These are phyloP conservation scores for Helostoma temminkii DNA, from an alignment of 2,797 vertebrate genomes.

Conservation along the genomic window DNA sequence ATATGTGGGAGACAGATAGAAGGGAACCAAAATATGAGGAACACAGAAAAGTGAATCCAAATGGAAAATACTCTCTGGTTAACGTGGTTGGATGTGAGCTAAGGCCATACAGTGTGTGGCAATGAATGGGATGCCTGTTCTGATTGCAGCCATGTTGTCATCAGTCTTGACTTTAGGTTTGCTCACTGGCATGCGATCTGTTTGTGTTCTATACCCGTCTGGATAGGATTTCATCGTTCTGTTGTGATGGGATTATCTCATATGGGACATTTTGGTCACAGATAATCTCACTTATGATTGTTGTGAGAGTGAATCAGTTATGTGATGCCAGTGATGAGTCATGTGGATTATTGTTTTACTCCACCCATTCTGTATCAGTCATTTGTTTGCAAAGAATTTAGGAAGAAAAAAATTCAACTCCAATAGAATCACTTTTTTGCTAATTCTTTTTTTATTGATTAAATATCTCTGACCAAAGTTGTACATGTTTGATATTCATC, in stretches of 20 bases:
- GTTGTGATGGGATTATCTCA: slow-evolving; percentile 63
- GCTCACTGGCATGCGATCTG: slow-evolving; percentile 21
- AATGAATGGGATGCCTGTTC: not conserved
- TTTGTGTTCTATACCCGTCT: slow-evolving; percentile 34
- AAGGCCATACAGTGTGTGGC: not conserved
- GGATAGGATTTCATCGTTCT: slow-evolving; percentile 51
- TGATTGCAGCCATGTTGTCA: not conserved
- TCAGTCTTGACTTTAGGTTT: slow-evolving; percentile 16
- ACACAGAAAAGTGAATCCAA: too few species aligned
- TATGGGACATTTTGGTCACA: slow-evolving; percentile 54
- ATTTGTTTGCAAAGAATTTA: slow-evolving; percentile 27
- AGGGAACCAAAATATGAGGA: too few species aligned
- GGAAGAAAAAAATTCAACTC: not conserved
- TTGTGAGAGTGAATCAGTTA: slow-evolving; percentile 46
- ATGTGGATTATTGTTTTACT: slow-evolving; percentile 58
- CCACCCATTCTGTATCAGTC: slow-evolving; percentile 25
- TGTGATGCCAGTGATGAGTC: slow-evolving; percentile 53
- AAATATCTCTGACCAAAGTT: not conserved
- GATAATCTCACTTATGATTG: slow-evolving; percentile 58
- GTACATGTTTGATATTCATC: not conserved
- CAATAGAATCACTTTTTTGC: not conserved
- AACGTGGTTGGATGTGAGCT: slow-evolving; percentile 7
- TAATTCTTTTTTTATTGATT: not conserved
- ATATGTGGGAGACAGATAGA: not conserved
- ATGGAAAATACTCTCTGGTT: not conserved